phyloP scores from a whole-genome alignment of 2,888 invertebrate genomes.

The Melitaea athalia region DNA sequence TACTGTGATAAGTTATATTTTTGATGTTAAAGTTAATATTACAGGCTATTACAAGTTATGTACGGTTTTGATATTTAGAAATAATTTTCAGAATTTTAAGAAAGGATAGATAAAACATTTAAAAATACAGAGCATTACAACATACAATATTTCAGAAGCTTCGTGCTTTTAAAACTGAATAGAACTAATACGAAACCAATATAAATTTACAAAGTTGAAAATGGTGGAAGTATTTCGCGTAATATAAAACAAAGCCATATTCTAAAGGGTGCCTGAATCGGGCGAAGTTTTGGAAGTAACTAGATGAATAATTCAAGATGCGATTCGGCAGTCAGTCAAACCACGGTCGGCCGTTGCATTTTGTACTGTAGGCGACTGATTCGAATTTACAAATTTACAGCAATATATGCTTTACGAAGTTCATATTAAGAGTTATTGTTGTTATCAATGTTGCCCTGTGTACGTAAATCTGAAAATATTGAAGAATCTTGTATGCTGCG shows the following conservation, averaged over 20 bases:
- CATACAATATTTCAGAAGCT: not conserved
- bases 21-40: too few species aligned
- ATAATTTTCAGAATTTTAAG: not conserved
- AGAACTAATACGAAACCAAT: conserved; percentile 4
- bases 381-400: conserved; percentile 45
- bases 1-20: too few species aligned
- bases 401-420: conserved; percentile 23
- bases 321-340: conserved; percentile 79
- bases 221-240: conserved; percentile 61
- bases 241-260: conserved; percentile 72
- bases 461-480: conserved; percentile 63
- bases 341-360: conserved; percentile 67
- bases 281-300: conserved; percentile 66
- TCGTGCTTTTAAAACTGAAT: not conserved
- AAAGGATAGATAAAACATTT: not conserved
- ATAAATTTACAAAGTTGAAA: conserved; percentile 31
- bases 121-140: not conserved
- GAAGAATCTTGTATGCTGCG: conserved; percentile 63
- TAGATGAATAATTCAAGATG: conserved; percentile 77
- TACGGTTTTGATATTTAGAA: too few species aligned
- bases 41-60: too few species aligned
- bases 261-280: conserved; percentile 57
- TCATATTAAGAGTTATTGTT: conserved; percentile 22
- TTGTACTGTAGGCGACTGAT: conserved; percentile 46
- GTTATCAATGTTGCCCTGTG: conserved; percentile 3